A percentile compares a stretch with the other conserved stretches of the same genome.
Evolutionary conservation across 2,888 invertebrate species (phyloP).

Genomic region (Tanytarsus gracilentus): DNA sequence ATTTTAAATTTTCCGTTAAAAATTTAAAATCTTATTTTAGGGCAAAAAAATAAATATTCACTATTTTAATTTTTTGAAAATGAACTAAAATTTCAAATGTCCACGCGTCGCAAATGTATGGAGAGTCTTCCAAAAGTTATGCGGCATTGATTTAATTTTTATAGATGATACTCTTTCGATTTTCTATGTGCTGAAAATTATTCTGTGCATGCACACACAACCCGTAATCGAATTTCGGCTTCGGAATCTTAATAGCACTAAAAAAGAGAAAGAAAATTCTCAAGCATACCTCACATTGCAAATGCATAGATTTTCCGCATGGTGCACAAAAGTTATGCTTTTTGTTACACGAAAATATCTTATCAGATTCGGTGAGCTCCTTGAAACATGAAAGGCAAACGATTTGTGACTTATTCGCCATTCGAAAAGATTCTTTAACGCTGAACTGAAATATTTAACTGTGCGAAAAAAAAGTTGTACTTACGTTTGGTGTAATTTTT

Average conservation of each 20-base stretch:
- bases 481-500: too few relatives aligned
- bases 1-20: too few relatives aligned
- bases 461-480: not conserved
- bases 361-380: constrained; percentile 15
- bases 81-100: too few relatives aligned
- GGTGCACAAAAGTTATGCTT: constrained; percentile 23
- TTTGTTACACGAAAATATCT: constrained; percentile 20
- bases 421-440: not conserved
- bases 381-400: constrained; percentile 16
- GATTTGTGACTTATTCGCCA: constrained; percentile 1
- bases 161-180: too few relatives aligned
- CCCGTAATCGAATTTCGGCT: constrained; percentile 7
- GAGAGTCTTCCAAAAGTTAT: too few relatives aligned
- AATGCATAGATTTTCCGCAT: constrained; percentile 26
- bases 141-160: too few relatives aligned
- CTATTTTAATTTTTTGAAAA: too few relatives aligned
- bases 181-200: not conserved
- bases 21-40: too few relatives aligned
- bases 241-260: constrained; percentile 4
- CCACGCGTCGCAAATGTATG: too few relatives aligned
- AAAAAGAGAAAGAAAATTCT: not conserved
- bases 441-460: not conserved
- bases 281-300: constrained; percentile 23
- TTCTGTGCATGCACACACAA: constrained; percentile 8
- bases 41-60: too few relatives aligned